Conservation (phyloP, 2,797 vertebrate species). For the Ciconia nigra region DNA sequence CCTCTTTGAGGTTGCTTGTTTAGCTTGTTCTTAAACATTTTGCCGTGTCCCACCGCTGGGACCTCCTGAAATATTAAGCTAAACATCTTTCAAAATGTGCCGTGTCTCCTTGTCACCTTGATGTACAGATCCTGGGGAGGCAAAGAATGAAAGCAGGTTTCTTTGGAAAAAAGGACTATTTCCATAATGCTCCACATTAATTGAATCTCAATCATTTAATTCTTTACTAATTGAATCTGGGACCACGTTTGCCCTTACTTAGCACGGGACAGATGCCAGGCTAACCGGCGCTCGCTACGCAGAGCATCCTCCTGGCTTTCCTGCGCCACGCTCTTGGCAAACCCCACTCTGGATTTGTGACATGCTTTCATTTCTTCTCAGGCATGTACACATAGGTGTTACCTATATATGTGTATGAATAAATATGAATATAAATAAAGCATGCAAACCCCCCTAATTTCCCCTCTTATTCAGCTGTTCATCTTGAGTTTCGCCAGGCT, state of each 20-base stretch:
- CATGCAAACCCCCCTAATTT: background rate
- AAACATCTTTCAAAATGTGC: fast-evolving
- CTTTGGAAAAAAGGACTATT: background rate
- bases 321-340: background rate
- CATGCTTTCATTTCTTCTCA: background rate
- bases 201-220: background rate
- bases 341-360: background rate
- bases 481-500: background rate
- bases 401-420: background rate
- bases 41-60: background rate
- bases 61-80: background rate
- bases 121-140: background rate
- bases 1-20: background rate
- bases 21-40: background rate
- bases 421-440: background rate
- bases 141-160: background rate
- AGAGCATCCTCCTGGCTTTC: background rate
- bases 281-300: background rate
- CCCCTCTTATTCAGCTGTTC: background rate
- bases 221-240: background rate
- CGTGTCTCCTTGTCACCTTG: background rate
- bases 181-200: background rate
- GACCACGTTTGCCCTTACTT: background rate
- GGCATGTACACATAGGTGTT: fast-evolving
- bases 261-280: background rate